Conservation (phyloP, 2,797 vertebrate species). For the Alca torda region DNA sequence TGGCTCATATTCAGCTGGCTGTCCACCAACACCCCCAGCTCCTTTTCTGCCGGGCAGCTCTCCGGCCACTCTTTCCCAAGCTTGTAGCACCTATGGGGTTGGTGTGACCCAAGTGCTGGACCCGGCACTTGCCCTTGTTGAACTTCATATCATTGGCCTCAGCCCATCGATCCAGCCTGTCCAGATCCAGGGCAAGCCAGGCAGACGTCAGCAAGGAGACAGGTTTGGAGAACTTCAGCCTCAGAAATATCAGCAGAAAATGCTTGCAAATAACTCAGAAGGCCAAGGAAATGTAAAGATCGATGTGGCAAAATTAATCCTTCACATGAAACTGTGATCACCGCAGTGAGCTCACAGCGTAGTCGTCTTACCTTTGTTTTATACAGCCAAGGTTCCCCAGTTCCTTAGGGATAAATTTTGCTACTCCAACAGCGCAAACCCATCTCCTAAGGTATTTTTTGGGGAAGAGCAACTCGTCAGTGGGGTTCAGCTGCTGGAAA, state of each 20-base stretch:
- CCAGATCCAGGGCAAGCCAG: too few species aligned
- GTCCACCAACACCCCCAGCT: too few species aligned
- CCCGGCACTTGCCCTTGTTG: too few species aligned
- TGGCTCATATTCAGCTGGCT: too few species aligned
- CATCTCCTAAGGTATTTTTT: background rate
- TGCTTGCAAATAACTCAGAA: background rate
- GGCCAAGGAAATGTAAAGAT: background rate
- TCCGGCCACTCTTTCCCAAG: too few species aligned
- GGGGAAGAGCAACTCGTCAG: too few species aligned
- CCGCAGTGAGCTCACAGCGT: rapidly evolving
- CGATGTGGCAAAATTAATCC: background rate
- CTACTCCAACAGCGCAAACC: background rate
- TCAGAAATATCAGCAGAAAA: background rate
- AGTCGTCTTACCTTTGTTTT: too few species aligned
- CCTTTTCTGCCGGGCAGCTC: too few species aligned
- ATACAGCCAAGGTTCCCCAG: background rate
- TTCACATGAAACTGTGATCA: background rate
- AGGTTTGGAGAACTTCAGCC: background rate
- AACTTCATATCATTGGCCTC: too few species aligned
- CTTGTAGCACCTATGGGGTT: too few species aligned
- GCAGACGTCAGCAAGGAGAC: background rate
- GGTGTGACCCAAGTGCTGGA: too few species aligned
- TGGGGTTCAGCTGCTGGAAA: background rate
- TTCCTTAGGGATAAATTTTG: background rate
- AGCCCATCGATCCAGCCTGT: too few species aligned